Percentiles rank a stretch among this genome's conserved stretches.
These are phyloP conservation scores for Periplaneta americana DNA, from an alignment of 1,140 invertebrate species.

Conservation along the genomic window DNA sequence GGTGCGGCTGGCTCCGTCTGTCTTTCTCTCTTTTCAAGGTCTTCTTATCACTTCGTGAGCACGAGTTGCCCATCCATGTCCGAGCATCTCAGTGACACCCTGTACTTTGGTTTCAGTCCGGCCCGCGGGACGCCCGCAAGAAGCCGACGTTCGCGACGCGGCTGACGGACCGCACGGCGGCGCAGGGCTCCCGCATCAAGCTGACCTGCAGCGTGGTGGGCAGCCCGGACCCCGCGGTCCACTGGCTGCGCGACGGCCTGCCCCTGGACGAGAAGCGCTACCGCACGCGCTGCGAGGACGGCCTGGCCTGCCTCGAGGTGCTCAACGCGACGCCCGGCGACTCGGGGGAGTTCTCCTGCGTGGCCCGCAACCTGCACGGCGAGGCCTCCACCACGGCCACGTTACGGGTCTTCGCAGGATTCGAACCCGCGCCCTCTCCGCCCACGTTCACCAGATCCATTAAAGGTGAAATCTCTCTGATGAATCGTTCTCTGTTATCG, in stretches of 20 bases:
- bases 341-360: slow-evolving; percentile 67
- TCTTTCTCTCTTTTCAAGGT: too few relatives aligned
- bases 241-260: slow-evolving; percentile 76
- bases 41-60: too few relatives aligned
- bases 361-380: slow-evolving; percentile 67
- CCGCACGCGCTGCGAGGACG: slow-evolving; percentile 47
- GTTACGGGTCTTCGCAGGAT: slow-evolving; percentile 55
- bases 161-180: slow-evolving; percentile 68
- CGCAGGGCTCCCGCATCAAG: slow-evolving; percentile 63
- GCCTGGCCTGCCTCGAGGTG: slow-evolving; percentile 71
- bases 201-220: slow-evolving; percentile 82
- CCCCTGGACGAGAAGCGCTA: slow-evolving; percentile 28
- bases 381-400: slow-evolving; percentile 59
- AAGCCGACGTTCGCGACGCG: slow-evolving; percentile 79
- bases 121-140: slow-evolving; percentile 22
- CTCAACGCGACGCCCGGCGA: slow-evolving; percentile 53
- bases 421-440: slow-evolving; percentile 58
- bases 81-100: too few relatives aligned
- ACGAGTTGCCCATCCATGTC: too few relatives aligned
- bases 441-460: slow-evolving; percentile 67
- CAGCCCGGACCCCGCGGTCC: slow-evolving; percentile 69
- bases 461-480: slow-evolving; percentile 46
- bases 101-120: not conserved
- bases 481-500: not conserved
- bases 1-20: too few relatives aligned